Conservation (phyloP, 2,113 vertebrate genomes). For the Osmerus mordax region DNA sequence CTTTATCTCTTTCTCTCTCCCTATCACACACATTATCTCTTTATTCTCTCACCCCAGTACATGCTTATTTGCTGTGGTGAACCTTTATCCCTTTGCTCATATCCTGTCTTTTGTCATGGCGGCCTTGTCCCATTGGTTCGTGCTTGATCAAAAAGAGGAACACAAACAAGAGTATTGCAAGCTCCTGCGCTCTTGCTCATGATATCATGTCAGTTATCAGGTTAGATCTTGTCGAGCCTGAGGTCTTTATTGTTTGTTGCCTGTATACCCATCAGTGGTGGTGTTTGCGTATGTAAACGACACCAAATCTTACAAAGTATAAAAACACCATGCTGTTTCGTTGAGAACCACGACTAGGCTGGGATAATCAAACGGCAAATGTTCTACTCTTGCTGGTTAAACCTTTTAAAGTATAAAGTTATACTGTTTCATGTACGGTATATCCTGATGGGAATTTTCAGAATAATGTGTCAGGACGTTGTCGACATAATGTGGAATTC, state of each 20-base stretch:
- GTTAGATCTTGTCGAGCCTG: background rate
- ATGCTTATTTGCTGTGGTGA: conserved; percentile 30
- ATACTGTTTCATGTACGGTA: too few species aligned
- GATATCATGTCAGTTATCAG: background rate
- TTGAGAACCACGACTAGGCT: too few species aligned
- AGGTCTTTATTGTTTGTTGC: background rate
- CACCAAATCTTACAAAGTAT: too few species aligned
- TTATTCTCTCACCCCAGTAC: too few species aligned
- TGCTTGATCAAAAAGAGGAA: background rate
- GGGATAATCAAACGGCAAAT: too few species aligned
- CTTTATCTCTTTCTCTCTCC: background rate
- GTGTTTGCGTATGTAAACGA: too few species aligned
- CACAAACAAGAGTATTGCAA: background rate
- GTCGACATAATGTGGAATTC: too few species aligned
- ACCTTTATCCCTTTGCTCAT: background rate
- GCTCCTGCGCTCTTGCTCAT: background rate
- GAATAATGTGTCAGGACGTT: too few species aligned
- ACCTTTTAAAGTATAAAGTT: too few species aligned
- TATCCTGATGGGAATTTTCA: too few species aligned
- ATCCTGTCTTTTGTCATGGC: conserved; percentile 34
- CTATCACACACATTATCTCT: background rate
- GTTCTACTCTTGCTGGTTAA: too few species aligned
- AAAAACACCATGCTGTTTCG: too few species aligned
- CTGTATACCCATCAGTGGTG: background rate
- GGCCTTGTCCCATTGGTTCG: conserved; percentile 10